Evolutionary conservation across 2,797 vertebrate genomes (phyloP), one percentile per base, ranked within the genome.

Genomic region (Poeciliopsis turneri): DNA sequence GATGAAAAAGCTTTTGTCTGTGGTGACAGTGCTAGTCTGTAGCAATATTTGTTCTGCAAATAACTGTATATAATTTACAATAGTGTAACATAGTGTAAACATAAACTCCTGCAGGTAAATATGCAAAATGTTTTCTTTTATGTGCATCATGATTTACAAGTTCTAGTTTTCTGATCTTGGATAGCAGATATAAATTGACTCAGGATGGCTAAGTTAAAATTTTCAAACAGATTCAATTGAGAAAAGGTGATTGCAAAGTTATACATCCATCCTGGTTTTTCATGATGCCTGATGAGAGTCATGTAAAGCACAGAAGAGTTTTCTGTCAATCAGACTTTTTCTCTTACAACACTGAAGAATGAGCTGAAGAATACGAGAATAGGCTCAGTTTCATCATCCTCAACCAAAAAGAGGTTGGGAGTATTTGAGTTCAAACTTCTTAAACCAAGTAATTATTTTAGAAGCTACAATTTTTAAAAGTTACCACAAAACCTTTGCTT

Each of bases 311-410:
- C 61, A 66, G 77, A 78, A 87, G 84, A 82, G 78, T 86, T 84
- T 80, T 90, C 86, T 84, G 80, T 84, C 81, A 93, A 86, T 94
- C 92, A 92, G 78, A 75, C 84, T 86, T 84, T 83, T 79, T 81
- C 76, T 68, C 72, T 43, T 75, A 18, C 72, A 81, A 82, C 84
- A 82, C 81, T 82, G 36, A 36, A 39, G 36, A 39, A 39, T 81
- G 79, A 84, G 75, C 75, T 82, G 84, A 81, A 77, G 85, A 89
- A 90, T 84, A 85, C 78, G 78, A 86, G 89, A 91, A 83, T 61
- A 77, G 78, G 71, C 84, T 90, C 79, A 84, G 86, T 90, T 84
- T 83, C 75, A 84, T 86, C 88, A 88, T 75, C 83, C 75, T 84
- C 45, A 80, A 55, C 71, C 46, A 23, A 30, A 46, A 64, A 78